Base-by-base conservation (phyloP, 2,888 invertebrate species). In the Stramonita haemastoma region DNA sequence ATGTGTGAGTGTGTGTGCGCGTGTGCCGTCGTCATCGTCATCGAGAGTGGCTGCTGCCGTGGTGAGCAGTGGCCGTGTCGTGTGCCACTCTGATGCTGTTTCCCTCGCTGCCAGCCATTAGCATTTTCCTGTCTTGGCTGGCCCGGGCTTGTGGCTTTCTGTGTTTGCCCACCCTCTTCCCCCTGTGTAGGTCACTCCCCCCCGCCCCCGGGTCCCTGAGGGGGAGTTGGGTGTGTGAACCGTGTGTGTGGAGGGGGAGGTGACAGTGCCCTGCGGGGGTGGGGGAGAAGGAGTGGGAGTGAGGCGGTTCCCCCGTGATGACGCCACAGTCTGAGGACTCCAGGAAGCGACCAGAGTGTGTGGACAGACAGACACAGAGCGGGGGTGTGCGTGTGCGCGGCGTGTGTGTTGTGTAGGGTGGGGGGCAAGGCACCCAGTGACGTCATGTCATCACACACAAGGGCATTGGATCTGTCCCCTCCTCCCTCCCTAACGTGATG, bases 21-120 rank as follows among this genome's bases (percentile, higher is more conserved):
- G 81, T 46, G 81, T 46, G 46, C 66, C 66, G 26, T 66, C 66
- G 26, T 46, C 46, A 46, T 32, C 34, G 81, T 83, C 36, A 46
- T 46, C 26, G 46, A 46, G 26, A 34, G 36, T 22, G 81, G 81
- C 26, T 83, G 46, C 81, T 22, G 81, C 29, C 79, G 26, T 15
- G 29, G n/a, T 17, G 46, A 22, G 26, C 46, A 46, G 26, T n/a
- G 29, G 5, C 36, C 19, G n/a, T 81, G 26, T 29, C 81, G 36
- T 81, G 81, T 46, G 81, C 81, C 81, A 11, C 11, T 36, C 81
- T 81, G 36, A 81, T 81, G 81, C 81, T 83, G 81, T 83, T 83
- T 46, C 22, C 22, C 19, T 46, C 81, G 81, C 8, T 46, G 81
- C 81, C 46, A 46, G 81, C 15, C 81, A 83, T 83, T 83, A 83